Evolutionary conservation across 2,888 invertebrate genomes (phyloP), one percentile per base, ranked within the genome.

Genomic region (Drosophila fungiperda): DNA sequence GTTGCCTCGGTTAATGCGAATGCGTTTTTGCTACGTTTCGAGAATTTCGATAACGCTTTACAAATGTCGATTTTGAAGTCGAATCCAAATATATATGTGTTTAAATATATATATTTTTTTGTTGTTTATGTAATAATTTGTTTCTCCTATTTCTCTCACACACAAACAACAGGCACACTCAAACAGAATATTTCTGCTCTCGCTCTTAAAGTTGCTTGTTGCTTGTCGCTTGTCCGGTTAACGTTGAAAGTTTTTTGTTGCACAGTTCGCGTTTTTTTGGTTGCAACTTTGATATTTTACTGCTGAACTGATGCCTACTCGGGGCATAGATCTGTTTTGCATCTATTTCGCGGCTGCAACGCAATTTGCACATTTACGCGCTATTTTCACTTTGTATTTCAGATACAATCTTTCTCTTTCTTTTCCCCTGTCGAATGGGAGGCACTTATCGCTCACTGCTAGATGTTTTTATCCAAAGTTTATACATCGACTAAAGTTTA

Each of bases 401-500:
- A 52, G 35, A 73, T 58, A 59, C n/a, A 50, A 75, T 77, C 79
- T 70, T 74, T 74, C 69, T 79, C 79, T 82, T 54, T 26, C n/a
- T 80, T 54, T 20, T 15, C 53, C 45, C 48, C 54, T 53, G 40
- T 40, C 50, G 52, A 54, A 38, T 76, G 61, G 53, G 38, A 57
- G 63, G 54, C 54, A 64, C 57, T 66, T 60, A 17, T 35, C 36
- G 49, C 52, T 58, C 48, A 61, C 55, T 60, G 77, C 35, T n/a
- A 70, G 58, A 72, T 62, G 54, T 70, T 73, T 81, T 54, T 73
- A 87, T 81, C 69, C 76, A 84, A 85, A 85, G 89, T 89, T 68
- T 85, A 87, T 84, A 87, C 71, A 73, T 68, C 42, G 73, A 73
- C 64, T 66, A 68, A 78, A 68, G 60, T 68, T 68, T 53, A 8